These are phyloP conservation scores for Orestias chungarensis DNA, from an alignment of 2,797 vertebrate species.

Conservation along the genomic window DNA sequence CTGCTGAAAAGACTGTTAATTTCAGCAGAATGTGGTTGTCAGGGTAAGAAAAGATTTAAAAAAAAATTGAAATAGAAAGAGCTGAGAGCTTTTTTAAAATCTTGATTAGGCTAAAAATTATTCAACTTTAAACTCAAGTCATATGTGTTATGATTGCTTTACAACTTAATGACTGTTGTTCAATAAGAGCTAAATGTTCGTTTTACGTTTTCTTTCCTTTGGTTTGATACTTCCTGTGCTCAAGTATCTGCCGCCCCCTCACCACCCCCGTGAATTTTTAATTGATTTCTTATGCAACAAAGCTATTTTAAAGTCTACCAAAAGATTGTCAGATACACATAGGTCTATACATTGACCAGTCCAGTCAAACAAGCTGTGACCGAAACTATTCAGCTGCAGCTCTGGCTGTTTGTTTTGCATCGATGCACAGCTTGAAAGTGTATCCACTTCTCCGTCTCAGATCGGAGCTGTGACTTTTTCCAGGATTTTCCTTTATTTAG, in stretches of 20 bases:
- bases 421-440: not conserved
- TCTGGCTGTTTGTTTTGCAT: not conserved
- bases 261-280: not conserved
- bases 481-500: not conserved
- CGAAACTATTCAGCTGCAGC: no score
- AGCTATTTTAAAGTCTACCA: no score
- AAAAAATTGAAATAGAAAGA: not conserved
- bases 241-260: not conserved
- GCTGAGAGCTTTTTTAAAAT: not conserved
- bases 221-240: not conserved
- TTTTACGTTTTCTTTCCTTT: not conserved
- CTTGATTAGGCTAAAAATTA: not conserved
- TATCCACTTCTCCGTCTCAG: not conserved
- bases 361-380: no score
- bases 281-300: not conserved
- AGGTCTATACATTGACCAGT: no score
- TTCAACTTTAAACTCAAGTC: no score
- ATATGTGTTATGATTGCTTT: not conserved
- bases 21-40: conserved; percentile 7
- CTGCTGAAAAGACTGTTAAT: conserved; percentile 10
- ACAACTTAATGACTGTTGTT: not conserved
- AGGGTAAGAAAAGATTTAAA: not conserved
- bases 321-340: no score
- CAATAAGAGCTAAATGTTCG: not conserved
- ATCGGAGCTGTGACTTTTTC: not conserved